A percentile compares a stretch with the other conserved stretches of the same genome.
Evolutionary conservation across 2,797 vertebrate genomes (phyloP).

Genomic region (Hylomyscus alleni): DNA sequence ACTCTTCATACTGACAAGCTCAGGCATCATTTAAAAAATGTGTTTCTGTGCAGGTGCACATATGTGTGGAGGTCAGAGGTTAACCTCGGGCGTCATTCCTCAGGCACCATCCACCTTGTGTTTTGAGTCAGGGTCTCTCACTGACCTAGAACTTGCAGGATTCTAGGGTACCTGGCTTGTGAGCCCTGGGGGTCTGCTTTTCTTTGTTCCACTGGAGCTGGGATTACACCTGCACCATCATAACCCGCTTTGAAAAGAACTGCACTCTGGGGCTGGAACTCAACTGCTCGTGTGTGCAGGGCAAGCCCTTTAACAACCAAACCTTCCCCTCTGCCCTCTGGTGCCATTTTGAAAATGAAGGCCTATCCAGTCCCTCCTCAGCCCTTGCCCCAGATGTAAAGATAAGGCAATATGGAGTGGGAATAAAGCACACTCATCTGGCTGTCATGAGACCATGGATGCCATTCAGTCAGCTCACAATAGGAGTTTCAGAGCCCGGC

Average conservation of each 20-base stretch:
- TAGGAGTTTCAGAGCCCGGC: background rate
- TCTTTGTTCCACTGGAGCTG: background rate
- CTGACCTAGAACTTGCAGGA: background rate
- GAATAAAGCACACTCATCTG: fast-evolving
- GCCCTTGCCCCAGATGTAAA: background rate
- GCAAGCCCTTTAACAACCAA: background rate
- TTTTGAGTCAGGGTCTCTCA: background rate
- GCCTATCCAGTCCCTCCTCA: too few relatives aligned
- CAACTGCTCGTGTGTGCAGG: background rate
- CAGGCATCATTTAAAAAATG: background rate
- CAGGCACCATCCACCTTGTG: background rate
- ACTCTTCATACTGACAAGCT: background rate
- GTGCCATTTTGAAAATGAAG: background rate
- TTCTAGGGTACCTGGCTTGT: background rate
- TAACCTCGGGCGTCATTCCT: background rate
- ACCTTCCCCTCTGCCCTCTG: background rate
- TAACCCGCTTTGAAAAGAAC: background rate
- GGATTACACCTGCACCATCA: background rate
- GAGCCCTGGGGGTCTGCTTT: background rate
- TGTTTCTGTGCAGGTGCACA: background rate
- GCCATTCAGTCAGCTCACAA: fast-evolving
- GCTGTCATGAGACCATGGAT: background rate
- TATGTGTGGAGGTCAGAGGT: background rate
- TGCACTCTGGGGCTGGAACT: too few relatives aligned
- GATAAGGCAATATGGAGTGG: fast-evolving